Conservation (phyloP, 2,113 vertebrate species). For the Oryzias curvinotus region DNA sequence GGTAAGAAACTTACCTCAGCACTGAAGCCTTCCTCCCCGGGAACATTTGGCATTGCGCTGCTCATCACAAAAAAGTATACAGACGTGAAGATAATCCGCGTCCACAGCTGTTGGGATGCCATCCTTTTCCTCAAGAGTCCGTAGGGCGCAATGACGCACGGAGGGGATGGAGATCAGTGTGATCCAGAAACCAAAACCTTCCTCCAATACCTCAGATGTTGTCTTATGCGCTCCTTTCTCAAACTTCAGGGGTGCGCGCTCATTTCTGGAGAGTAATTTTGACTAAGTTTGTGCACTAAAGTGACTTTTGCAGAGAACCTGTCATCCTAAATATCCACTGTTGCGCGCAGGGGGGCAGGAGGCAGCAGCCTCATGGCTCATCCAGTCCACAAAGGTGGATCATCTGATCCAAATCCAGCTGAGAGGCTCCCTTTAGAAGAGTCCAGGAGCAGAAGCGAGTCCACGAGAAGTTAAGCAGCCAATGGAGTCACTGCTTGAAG, state of each 20-base stretch:
- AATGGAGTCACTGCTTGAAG: no score
- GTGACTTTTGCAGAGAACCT: not conserved
- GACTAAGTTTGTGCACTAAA: not conserved
- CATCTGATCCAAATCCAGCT: no score
- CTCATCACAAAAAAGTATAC: slow-evolving; percentile 13
- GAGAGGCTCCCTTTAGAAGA: no score
- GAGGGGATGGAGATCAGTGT: not conserved
- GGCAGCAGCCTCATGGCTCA: slow-evolving; percentile 31
- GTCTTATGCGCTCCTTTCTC: not conserved
- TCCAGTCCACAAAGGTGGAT: not conserved
- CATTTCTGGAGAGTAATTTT: not conserved
- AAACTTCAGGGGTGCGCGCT: not conserved
- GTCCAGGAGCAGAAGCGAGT: no score
- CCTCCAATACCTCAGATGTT: not conserved
- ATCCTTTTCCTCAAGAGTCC: slow-evolving; percentile 26
- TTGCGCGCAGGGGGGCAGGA: not conserved
- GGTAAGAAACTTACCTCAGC: slow-evolving; percentile 63
- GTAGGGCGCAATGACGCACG: not conserved
- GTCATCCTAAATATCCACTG: slow-evolving; percentile 8
- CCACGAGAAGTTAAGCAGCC: no score
- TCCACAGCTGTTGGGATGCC: slow-evolving; percentile 34
- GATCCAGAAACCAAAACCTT: slow-evolving; percentile 3
- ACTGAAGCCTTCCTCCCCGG: slow-evolving; percentile 63
- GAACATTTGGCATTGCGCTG: slow-evolving; percentile 25
- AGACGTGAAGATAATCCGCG: slow-evolving; percentile 12